phyloP scores from a whole-genome alignment of 2,888 invertebrate species.

The Nysson spinosus region DNA sequence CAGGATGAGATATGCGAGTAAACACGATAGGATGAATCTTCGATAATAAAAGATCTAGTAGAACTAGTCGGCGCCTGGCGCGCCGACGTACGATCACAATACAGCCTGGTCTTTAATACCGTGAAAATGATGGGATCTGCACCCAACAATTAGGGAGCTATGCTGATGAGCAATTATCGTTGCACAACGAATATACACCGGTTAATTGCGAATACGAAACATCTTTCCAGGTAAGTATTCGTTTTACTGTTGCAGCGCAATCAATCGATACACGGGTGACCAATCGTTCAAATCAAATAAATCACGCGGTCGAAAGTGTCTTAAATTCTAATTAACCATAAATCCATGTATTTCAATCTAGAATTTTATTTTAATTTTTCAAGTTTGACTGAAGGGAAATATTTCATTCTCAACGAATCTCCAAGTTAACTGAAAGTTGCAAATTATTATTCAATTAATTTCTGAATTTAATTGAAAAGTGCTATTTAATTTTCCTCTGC shows the following conservation, averaged over 20 bases:
- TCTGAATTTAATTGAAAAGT: too few relatives aligned
- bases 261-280: neutral
- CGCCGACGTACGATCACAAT: slow-evolving; percentile 16
- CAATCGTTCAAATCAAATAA: slow-evolving; percentile 4
- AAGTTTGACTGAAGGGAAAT: too few relatives aligned
- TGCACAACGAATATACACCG: slow-evolving; percentile 61
- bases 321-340: neutral
- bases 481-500: too few relatives aligned
- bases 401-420: too few relatives aligned
- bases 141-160: slow-evolving; percentile 60
- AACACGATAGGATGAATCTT: too few relatives aligned
- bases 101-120: slow-evolving; percentile 43
- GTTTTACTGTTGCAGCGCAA: slow-evolving; percentile 18
- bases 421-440: too few relatives aligned
- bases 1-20: too few relatives aligned
- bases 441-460: too few relatives aligned
- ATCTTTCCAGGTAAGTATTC: slow-evolving; percentile 47
- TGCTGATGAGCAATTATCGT: slow-evolving; percentile 67
- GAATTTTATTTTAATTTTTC: too few relatives aligned
- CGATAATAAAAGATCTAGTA: too few relatives aligned
- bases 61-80: slow-evolving; percentile 1
- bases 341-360: too few relatives aligned
- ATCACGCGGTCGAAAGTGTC: neutral
- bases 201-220: slow-evolving; percentile 63
- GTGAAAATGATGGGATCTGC: slow-evolving; percentile 60